A percentile compares a stretch with the other conserved stretches of the same genome.
These are phyloP conservation scores for Temnothorax longispinosus DNA, from an alignment of 1,140 invertebrate species.

Conservation along the genomic window DNA sequence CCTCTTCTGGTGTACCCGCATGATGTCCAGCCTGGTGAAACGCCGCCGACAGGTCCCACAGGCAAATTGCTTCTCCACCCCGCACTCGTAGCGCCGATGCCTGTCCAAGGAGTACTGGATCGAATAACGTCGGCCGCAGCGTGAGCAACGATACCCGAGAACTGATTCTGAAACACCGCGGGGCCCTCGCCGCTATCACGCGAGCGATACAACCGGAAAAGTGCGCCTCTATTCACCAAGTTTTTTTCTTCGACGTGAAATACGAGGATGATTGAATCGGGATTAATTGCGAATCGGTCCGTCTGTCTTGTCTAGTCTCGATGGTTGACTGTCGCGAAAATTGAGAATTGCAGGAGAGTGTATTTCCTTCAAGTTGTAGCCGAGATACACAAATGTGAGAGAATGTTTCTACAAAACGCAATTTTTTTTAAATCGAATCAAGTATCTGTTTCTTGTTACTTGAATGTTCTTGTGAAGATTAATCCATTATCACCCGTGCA, in stretches of 20 bases:
- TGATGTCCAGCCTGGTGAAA: slow-evolving; percentile 79
- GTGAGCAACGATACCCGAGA: slow-evolving; percentile 80
- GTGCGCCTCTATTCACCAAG: neutral
- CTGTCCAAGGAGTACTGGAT: slow-evolving; percentile 83
- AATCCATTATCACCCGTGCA: neutral
- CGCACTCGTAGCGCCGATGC: slow-evolving; percentile 82
- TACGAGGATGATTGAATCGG: neutral
- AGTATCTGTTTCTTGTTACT: too few species aligned
- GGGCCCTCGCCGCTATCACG: slow-evolving; percentile 70
- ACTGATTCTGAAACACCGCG: slow-evolving; percentile 78
- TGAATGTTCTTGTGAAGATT: neutral
- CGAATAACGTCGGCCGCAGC: slow-evolving; percentile 83
- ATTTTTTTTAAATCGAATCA: neutral
- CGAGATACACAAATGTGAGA: neutral
- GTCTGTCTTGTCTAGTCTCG: neutral
- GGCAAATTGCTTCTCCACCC: slow-evolving; percentile 80
- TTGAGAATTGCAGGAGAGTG: neutral
- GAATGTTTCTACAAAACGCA: neutral
- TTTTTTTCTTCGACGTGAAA: neutral
- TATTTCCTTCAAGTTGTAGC: neutral
- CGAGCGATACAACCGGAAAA: slow-evolving; percentile 24
- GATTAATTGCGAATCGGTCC: neutral
- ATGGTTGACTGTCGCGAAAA: neutral
- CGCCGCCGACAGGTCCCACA: slow-evolving; percentile 79
- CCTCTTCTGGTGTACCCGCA: slow-evolving; percentile 77